Conservation (phyloP, 2,113 vertebrate species). For the Anolis sagrei region DNA sequence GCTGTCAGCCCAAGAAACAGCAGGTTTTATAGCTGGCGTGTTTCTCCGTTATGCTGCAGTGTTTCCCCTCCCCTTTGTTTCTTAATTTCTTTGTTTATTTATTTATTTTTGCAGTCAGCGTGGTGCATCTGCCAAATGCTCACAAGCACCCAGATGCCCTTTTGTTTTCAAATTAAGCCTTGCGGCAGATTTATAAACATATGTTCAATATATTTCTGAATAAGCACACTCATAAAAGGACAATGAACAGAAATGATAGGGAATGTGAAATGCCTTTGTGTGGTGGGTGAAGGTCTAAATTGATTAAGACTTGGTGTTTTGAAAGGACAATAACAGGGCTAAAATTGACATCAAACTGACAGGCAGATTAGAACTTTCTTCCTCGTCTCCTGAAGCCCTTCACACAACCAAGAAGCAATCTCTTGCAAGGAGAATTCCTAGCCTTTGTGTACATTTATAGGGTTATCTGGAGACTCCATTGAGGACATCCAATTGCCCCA, state of each 20-base stretch:
- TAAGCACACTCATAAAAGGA: neutral
- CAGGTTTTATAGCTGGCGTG: neutral
- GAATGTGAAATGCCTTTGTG: neutral
- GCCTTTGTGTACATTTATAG: no score
- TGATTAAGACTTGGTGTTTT: neutral
- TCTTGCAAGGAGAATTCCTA: no score
- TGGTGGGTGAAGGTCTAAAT: neutral
- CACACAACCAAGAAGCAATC: neutral
- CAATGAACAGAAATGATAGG: neutral
- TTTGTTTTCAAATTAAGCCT: slow-evolving; percentile 26
- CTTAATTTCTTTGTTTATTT: neutral
- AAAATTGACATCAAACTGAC: neutral
- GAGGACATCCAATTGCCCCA: no score
- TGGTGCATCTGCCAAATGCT: neutral
- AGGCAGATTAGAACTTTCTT: neutral
- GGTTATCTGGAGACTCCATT: no score
- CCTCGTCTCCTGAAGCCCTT: no score
- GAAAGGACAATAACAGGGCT: no score
- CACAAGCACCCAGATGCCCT: neutral
- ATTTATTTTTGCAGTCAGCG: neutral
- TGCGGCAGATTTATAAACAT: slow-evolving; percentile 5
- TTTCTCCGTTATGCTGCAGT: fast-evolving
- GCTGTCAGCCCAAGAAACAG: fast-evolving
- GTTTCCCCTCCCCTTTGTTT: no score
- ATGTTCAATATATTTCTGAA: neutral